A percentile compares a stretch with the other conserved stretches of the same genome.
Conservation (phyloP, 2,113 vertebrate species). For the Circaetus cinerascens region DNA sequence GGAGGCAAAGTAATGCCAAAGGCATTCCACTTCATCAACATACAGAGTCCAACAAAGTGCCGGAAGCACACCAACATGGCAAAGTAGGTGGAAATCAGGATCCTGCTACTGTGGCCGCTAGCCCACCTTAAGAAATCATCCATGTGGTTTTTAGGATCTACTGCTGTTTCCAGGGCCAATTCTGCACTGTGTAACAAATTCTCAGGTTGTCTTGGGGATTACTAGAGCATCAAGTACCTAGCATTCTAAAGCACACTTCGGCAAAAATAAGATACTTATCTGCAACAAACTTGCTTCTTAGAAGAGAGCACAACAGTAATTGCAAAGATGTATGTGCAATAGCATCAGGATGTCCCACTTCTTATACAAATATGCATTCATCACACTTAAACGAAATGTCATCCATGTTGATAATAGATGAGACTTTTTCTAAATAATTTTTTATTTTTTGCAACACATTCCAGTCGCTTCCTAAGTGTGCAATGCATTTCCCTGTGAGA, state of each 20-base stretch:
- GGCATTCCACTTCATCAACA: background rate
- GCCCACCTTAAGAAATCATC: background rate
- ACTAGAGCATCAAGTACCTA: background rate
- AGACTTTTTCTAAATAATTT: constrained; percentile 30
- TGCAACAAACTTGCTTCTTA: background rate
- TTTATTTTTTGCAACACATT: background rate
- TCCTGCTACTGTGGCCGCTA: background rate
- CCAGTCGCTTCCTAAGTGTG: constrained; percentile 1
- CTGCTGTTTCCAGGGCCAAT: background rate
- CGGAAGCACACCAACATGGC: background rate
- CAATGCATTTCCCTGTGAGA: background rate
- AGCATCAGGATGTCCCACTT: constrained; percentile 2
- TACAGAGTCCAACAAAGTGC: rapidly evolving
- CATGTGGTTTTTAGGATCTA: background rate
- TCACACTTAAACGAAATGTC: constrained; percentile 62
- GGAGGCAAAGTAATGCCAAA: background rate
- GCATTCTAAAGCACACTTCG: background rate
- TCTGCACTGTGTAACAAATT: background rate
- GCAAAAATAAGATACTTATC: background rate
- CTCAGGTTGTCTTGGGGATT: background rate
- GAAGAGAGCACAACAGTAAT: constrained; percentile 6
- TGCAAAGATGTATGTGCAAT: constrained; percentile 21
- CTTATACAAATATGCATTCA: constrained; percentile 60
- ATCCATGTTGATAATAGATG: constrained; percentile 21
- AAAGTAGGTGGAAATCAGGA: background rate